Evolutionary conservation across 2,797 vertebrate genomes (phyloP), one percentile per base, ranked within the genome.

Genomic region (Cryptoblepharus egeriae): DNA sequence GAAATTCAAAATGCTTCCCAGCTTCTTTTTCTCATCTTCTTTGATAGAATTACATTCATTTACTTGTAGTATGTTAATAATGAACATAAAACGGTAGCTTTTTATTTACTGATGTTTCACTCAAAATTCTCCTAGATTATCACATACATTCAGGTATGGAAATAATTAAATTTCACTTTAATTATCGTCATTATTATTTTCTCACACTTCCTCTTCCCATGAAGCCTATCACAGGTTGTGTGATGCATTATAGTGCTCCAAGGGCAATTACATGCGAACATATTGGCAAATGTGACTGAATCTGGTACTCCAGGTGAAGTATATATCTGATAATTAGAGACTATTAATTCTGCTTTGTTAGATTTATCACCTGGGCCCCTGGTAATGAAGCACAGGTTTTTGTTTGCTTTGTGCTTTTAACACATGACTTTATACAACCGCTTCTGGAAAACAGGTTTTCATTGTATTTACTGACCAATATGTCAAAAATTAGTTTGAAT

Each of bases 281-380:
- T 87, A 88, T 70, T 75, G 77, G 78, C 89, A 89, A 91, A 94
- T 89, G 37, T 78, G 82, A 83, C 84, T 86, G 87, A 93, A 88
- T 92, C 82, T 79, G 90, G 81, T 89, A 93, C 88, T 94, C 87
- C 84, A 83, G 90, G 82, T 93, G 85, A 94, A 90, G 77, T 87
- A 79, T 86, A 77, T 88, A 90, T 86, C 88, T 91, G 82, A 89
- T 91, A 95, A 95, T 93, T 94, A 95, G 89, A 88, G 75, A 90
- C 83, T 90, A 92, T 93, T 94, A 95, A 93, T 94, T 93, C 87
- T 87, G 85, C 90, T 92, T 89, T 72, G 73, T 89, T 90, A 92
- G 90, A 95, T 95, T 95, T 93, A 92, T 88, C 76, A 85, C 93
- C 83, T 92, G 61, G 83, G 93, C 80, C 90, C 91, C 86, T 75